These are phyloP conservation scores for Pseudopleuronectes americanus DNA, from an alignment of 2,797 vertebrate species.

Conservation along the genomic window DNA sequence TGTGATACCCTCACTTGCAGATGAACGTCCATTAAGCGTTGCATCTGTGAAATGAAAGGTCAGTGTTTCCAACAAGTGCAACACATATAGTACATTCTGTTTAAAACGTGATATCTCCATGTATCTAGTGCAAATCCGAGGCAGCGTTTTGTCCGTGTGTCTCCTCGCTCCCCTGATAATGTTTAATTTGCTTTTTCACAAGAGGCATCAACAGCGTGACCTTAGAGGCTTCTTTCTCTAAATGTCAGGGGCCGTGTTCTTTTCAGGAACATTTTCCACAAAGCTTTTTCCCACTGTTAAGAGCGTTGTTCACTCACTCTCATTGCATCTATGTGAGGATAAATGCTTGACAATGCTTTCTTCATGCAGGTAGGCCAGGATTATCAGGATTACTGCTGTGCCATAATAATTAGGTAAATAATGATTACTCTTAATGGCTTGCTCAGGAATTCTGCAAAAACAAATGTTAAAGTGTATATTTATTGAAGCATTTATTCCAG, in stretches of 20 bases:
- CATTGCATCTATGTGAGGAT: conserved; percentile 15
- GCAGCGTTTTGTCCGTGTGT: conserved; percentile 60
- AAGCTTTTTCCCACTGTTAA: conserved; percentile 44
- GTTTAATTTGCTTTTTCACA: conserved; percentile 64
- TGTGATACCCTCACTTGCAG: conserved; percentile 61
- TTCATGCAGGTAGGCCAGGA: conserved; percentile 6
- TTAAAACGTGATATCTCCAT: conserved; percentile 71
- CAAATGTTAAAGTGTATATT: not conserved
- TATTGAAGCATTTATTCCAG: conserved; percentile 16
- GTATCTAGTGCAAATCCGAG: conserved; percentile 69
- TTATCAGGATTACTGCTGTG: conserved; percentile 1
- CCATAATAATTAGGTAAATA: conserved; percentile 21
- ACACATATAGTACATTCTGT: conserved; percentile 44
- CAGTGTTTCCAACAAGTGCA: conserved; percentile 64
- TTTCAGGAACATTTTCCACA: conserved; percentile 57
- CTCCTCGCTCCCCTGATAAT: conserved; percentile 53
- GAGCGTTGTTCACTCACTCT: conserved; percentile 16
- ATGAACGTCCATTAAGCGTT: conserved; percentile 62
- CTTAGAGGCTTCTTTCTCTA: conserved; percentile 64
- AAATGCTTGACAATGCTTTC: conserved; percentile 1
- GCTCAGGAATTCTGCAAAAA: conserved; percentile 19
- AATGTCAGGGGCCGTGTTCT: conserved; percentile 73
- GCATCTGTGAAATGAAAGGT: conserved; percentile 64
- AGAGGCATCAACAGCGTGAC: conserved; percentile 65
- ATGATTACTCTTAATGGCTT: conserved; percentile 10